phyloP scores from a whole-genome alignment of 2,113 vertebrate genomes.

The Parotia lawesii region DNA sequence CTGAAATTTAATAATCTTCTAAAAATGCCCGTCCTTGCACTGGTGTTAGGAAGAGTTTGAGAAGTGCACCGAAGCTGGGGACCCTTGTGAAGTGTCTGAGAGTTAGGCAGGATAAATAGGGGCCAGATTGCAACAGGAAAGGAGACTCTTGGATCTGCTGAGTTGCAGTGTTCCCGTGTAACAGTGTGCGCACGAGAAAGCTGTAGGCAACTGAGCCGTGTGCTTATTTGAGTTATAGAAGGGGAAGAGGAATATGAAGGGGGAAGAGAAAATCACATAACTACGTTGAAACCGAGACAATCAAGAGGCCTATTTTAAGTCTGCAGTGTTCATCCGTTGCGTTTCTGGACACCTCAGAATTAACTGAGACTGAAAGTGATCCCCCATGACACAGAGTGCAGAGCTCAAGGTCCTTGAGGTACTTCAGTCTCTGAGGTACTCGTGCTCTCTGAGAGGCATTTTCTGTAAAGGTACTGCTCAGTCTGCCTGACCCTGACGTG shows the following conservation, averaged over 20 bases:
- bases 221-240: background rate
- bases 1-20: background rate
- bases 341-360: background rate
- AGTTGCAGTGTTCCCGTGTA: background rate
- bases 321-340: background rate
- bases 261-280: slow-evolving; percentile 49
- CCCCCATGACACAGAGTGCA: background rate
- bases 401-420: background rate
- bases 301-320: background rate
- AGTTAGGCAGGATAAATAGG: background rate
- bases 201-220: background rate
- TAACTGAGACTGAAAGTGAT: background rate
- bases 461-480: background rate
- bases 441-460: background rate
- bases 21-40: background rate
- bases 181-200: background rate
- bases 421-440: background rate
- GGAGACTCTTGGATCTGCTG: background rate
- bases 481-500: background rate
- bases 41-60: background rate
- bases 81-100: background rate
- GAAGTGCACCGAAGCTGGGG: background rate
- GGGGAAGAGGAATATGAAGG: slow-evolving; percentile 30
- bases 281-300: background rate
- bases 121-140: background rate